phyloP scores from a whole-genome alignment of 2,888 invertebrate genomes.

The Microplitis deprimator region DNA sequence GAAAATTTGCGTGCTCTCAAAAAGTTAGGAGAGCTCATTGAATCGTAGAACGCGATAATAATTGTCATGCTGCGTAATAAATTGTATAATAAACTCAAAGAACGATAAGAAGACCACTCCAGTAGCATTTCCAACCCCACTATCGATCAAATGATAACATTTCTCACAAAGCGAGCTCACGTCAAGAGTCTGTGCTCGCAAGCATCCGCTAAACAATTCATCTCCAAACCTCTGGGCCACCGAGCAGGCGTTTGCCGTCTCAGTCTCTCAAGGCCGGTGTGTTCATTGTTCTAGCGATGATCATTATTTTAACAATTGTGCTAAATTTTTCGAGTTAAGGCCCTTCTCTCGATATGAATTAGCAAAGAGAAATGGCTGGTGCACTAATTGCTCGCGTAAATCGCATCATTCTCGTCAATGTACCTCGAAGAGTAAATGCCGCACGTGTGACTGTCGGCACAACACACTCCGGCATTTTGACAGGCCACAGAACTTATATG shows the following conservation, averaged over 20 bases:
- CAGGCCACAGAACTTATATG: not conserved
- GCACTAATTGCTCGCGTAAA: too few relatives aligned
- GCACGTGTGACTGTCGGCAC: too few relatives aligned
- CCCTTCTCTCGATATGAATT: too few relatives aligned
- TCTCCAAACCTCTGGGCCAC: not conserved
- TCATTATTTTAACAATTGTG: too few relatives aligned
- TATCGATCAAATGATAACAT: not conserved
- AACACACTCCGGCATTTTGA: not conserved
- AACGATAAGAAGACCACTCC: conserved; percentile 20
- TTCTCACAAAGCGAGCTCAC: not conserved
- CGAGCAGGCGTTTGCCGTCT: too few relatives aligned
- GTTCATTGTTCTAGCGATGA: too few relatives aligned
- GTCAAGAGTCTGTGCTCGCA: not conserved
- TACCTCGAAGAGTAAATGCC: too few relatives aligned
- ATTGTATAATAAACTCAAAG: conserved; percentile 31
- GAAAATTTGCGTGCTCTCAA: conserved; percentile 24
- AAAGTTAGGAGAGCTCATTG: conserved; percentile 21
- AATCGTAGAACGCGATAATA: conserved; percentile 24
- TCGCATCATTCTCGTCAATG: too few relatives aligned
- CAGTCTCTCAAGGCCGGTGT: too few relatives aligned
- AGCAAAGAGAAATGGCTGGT: too few relatives aligned
- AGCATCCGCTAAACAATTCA: not conserved
- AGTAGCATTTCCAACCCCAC: not conserved
- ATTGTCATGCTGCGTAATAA: conserved; percentile 32
- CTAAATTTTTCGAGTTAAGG: too few relatives aligned